Base-by-base conservation (phyloP, 2,888 invertebrate species). In the Sinhomidia bicolor region DNA sequence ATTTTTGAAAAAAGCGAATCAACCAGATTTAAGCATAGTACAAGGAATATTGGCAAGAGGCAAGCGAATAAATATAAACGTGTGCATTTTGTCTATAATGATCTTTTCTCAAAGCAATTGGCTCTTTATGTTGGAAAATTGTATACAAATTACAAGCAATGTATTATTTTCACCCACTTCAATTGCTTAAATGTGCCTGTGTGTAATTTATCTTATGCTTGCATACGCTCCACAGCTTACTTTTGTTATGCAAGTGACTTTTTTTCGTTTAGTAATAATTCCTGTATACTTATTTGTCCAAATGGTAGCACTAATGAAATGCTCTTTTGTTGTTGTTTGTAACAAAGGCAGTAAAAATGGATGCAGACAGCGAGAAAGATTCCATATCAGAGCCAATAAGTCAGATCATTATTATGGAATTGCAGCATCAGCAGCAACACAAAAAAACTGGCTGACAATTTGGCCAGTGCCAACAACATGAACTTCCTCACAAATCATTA, bases 401-500 rank as follows among this genome's bases (percentile, higher is more conserved):
- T 44, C 14, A 47, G 17, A 2, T 65, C 12, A 29, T 65, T 20
- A 71, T 82, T 54, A 71, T 54, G 51, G 23, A 44, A 41, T 17
- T 68, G 62, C 20, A 71, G 44, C 6, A 0, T 1, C 23, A 12
- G 47, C 29, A 23, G 62, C 20, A 71, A 26, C 6, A 0, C 9
- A 47, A 12, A 74, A 62, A 23, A 41, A 74, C 14, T 14, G 23
- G 1, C 29, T 0, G 20, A 84, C 26, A 29, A 32, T 32, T 62
- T 78, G 51, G 74, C 41, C 51, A 79, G 85, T 68, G 85, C 85
- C 74, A 85, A 65, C 41, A 20, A 60, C 76, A 76, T 32, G 57
- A 80, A 76, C 44, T 76, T 47, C 54, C 62, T 78, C 88, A 88
- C 84, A 84, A 88, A 89, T 89, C 81, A 89, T 89, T 62, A 80